A percentile compares a stretch with the other conserved stretches of the same genome.
phyloP scores from a whole-genome alignment of 1,140 invertebrate species.

The Ips typographus region DNA sequence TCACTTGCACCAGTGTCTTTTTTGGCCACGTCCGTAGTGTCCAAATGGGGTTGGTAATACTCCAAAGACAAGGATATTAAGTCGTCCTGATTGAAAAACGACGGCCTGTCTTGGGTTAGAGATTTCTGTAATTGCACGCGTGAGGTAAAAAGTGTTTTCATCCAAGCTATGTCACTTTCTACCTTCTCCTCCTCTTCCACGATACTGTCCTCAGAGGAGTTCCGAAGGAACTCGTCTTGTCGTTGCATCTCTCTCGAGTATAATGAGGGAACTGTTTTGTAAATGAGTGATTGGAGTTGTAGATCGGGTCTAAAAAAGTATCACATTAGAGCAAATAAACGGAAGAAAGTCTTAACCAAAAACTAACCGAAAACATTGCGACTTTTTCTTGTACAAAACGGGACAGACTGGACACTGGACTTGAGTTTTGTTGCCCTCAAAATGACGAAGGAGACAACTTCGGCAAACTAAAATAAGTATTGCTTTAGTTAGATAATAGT shows the following conservation, averaged over 20 bases:
- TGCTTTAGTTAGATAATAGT: no score
- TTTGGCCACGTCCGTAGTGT: conserved; percentile 30
- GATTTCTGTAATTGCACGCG: conserved; percentile 32
- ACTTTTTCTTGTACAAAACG: conserved; percentile 44
- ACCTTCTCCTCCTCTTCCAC: conserved; percentile 44
- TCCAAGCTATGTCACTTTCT: not conserved
- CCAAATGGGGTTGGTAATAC: conserved; percentile 50
- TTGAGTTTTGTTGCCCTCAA: conserved; percentile 53
- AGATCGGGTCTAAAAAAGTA: conserved; percentile 71
- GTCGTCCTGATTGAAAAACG: conserved; percentile 73
- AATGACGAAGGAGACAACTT: conserved; percentile 84
- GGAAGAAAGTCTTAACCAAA: not conserved
- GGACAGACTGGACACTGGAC: conserved; percentile 45
- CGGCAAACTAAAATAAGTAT: conserved; percentile 69
- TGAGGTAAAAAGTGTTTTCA: not conserved
- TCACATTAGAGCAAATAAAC: not conserved
- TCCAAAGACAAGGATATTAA: conserved; percentile 88
- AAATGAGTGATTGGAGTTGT: conserved; percentile 91
- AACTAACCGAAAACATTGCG: conserved; percentile 44
- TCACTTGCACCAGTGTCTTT: not conserved
- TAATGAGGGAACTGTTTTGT: conserved; percentile 90
- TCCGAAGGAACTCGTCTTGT: conserved; percentile 64
- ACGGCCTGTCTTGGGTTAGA: conserved; percentile 35
- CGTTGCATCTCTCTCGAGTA: conserved; percentile 89
- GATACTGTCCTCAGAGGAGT: conserved; percentile 49